phyloP scores from a whole-genome alignment of 1,140 invertebrate genomes.

The Brevipalpus yothersi region DNA sequence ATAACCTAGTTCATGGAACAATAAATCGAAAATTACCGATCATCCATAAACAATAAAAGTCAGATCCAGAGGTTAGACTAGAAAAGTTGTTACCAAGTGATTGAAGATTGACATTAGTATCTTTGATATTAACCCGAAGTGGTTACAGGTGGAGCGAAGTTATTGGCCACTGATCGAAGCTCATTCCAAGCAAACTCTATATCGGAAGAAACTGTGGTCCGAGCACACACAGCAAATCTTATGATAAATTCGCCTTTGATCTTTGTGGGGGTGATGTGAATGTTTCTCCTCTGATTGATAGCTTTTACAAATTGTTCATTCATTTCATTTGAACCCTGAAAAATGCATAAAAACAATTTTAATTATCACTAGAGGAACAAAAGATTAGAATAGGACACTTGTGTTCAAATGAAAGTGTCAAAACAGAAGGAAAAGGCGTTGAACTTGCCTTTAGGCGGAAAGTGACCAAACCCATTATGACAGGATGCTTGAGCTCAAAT shows the following conservation, averaged over 20 bases:
- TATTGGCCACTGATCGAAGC: not conserved
- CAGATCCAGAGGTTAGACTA: too few species aligned
- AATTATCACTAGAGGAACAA: too few species aligned
- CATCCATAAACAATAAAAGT: too few species aligned
- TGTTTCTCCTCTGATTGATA: slow-evolving; percentile 45
- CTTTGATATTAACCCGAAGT: too few species aligned
- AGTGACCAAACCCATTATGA: slow-evolving; percentile 55
- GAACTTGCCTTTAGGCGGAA: slow-evolving; percentile 45
- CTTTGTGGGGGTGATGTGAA: slow-evolving; percentile 56
- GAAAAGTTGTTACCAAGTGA: too few species aligned
- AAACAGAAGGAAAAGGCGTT: too few species aligned
- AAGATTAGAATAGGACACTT: too few species aligned
- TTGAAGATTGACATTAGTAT: too few species aligned
- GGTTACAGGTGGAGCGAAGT: too few species aligned
- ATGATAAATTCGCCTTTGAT: slow-evolving; percentile 38
- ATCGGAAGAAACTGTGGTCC: slow-evolving; percentile 37
- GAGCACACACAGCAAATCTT: slow-evolving; percentile 55
- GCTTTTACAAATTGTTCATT: slow-evolving; percentile 46
- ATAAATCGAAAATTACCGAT: too few species aligned
- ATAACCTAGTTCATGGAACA: too few species aligned
- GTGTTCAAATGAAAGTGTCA: too few species aligned
- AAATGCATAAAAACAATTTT: not conserved
- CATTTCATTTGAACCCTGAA: slow-evolving; percentile 37
- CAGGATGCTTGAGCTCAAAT: slow-evolving; percentile 48
- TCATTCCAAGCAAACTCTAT: slow-evolving; percentile 57